A percentile compares a stretch with the other conserved stretches of the same genome.
phyloP scores from a whole-genome alignment of 2,888 invertebrate species.

The Amaurobius ferox region DNA sequence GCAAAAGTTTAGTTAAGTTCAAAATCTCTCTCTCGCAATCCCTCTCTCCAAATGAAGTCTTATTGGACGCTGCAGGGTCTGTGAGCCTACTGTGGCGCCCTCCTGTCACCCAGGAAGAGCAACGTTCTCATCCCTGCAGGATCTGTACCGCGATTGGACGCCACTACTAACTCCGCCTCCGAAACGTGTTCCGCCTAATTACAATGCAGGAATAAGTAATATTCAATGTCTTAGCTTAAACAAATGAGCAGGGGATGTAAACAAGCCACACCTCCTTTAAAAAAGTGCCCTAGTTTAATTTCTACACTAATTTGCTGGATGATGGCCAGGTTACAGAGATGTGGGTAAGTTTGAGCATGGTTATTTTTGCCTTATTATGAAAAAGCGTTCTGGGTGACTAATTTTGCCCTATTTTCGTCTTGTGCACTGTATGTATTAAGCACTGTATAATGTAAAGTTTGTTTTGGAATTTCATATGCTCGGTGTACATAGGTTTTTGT shows the following conservation, averaged over 20 bases:
- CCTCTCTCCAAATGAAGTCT: background rate
- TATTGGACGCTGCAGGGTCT: background rate
- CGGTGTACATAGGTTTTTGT: no score
- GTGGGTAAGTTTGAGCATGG: background rate
- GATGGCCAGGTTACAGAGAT: background rate
- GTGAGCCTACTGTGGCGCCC: constrained; percentile 58
- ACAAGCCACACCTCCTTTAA: constrained; percentile 65
- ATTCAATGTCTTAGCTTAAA: constrained; percentile 69
- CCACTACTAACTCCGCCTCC: constrained; percentile 26
- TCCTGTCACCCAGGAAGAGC: constrained; percentile 49
- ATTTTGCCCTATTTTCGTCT: no score
- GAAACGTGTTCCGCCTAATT: constrained; percentile 70
- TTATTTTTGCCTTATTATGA: background rate
- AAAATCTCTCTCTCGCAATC: background rate
- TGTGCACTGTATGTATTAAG: no score
- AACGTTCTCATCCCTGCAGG: constrained; percentile 28
- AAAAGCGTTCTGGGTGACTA: no score
- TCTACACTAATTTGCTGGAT: constrained; percentile 15
- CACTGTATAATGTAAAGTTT: no score
- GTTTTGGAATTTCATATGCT: no score
- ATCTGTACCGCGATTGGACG: constrained; percentile 32
- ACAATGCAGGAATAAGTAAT: constrained; percentile 72
- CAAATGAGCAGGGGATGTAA: constrained; percentile 68
- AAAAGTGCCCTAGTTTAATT: constrained; percentile 52
- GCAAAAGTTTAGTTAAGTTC: no score